phyloP scores from a whole-genome alignment of 53 echinoderm and acorn worm species.

The Zoroaster sp. region DNA sequence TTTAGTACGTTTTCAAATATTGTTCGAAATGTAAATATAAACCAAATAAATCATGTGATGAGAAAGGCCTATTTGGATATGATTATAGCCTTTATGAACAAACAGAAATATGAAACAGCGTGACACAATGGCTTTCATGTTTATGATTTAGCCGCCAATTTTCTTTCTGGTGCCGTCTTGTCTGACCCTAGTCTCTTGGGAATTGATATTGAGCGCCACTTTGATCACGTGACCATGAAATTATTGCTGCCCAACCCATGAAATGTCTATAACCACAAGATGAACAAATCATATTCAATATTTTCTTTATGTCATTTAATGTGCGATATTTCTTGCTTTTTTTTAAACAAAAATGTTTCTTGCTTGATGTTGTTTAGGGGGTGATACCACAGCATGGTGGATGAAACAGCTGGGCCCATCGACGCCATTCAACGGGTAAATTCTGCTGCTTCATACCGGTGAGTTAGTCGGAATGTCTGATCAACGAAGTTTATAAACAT shows the following conservation, averaged over 20 bases:
- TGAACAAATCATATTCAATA: background rate
- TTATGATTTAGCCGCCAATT: background rate
- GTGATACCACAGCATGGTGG: background rate
- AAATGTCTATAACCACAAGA: background rate
- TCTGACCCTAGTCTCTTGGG: background rate
- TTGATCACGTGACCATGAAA: constrained; percentile 5
- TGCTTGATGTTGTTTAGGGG: background rate
- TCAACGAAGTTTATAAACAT: background rate
- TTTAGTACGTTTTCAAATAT: no score
- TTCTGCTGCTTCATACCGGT: background rate
- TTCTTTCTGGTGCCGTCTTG: background rate
- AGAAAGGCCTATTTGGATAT: no score
- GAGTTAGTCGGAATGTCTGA: background rate
- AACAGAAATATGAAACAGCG: no score
- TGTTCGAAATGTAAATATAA: no score
- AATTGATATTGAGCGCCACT: background rate
- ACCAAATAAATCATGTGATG: no score
- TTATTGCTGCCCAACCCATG: background rate
- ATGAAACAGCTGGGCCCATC: background rate
- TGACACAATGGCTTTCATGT: no score
- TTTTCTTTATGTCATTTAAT: background rate
- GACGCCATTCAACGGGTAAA: background rate
- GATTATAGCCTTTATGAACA: no score
- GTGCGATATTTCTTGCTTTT: background rate
- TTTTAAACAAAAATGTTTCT: background rate